Conservation (phyloP, 2,113 vertebrate species). For the Anolis carolinensis region DNA sequence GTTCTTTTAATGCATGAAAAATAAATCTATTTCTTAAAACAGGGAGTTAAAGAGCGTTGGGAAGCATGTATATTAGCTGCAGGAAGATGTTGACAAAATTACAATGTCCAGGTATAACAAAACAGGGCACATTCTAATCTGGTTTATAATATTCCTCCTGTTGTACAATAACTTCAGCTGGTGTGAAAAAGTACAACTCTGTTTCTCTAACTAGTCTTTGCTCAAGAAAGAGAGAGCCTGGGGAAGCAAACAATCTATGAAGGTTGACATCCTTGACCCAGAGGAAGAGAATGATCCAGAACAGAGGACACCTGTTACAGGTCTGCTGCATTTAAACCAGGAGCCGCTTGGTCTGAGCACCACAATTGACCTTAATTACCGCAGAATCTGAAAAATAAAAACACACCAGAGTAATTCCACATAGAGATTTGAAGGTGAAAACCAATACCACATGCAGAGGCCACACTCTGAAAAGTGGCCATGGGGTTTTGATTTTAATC, state of each 20-base stretch:
- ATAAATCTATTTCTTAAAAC: slow-evolving; percentile 29
- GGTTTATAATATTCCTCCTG: slow-evolving; percentile 16
- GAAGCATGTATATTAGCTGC: background rate
- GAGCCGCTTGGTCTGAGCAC: background rate
- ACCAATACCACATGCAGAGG: background rate
- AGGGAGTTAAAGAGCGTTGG: slow-evolving; percentile 8
- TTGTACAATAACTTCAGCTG: background rate
- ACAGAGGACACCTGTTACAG: slow-evolving; percentile 21
- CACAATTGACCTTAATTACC: slow-evolving; percentile 18
- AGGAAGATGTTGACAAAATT: background rate
- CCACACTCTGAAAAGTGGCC: background rate
- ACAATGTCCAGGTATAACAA: slow-evolving; percentile 24
- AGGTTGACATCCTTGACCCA: background rate
- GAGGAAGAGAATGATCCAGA: slow-evolving; percentile 11
- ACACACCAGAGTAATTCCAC: background rate
- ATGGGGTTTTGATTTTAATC: background rate
- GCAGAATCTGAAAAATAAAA: background rate
- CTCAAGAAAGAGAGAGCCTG: background rate
- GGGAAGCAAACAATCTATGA: background rate
- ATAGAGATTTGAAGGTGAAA: background rate
- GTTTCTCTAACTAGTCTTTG: background rate
- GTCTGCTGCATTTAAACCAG: background rate
- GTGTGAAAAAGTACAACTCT: slow-evolving; percentile 1
- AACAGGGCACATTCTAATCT: background rate
- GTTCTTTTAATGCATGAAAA: slow-evolving; percentile 44